Evolutionary conservation across 64 coral and sea anemone species (phyloP), one percentile per base, ranked within the genome.

Genomic region (Acropora yongei): DNA sequence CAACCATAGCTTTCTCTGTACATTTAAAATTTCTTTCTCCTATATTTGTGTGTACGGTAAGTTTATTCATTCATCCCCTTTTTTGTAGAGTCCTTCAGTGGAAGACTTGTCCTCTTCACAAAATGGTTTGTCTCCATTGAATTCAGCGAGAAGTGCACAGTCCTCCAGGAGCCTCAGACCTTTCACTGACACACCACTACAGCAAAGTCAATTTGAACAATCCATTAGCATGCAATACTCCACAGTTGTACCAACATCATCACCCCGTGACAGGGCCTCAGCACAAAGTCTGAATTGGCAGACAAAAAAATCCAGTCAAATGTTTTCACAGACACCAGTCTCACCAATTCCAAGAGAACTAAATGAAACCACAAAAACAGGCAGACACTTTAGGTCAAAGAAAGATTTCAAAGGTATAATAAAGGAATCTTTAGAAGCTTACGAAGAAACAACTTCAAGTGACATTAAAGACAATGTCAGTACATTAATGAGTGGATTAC

Each of bases 1-100:
- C 30, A 30, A 30, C 30, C 30, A 30, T 30, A 30, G 30, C 30
- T 30, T 30, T 30, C 30, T 30, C 30, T 30, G 30, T 30, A 30
- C 30, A 30, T 30, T 30, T 30, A 30, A 30, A 30, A 30, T 30
- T 30, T 30, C 30, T 30, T 30, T 30, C 30, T 30, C 30, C 30
- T 0, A 30, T 30, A 30, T 30, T 30, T 30, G 30, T 55, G 51
- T 5, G 51, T 55, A 55, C 10, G 16, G 16, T 12, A 1, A 3
- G 11, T 11, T 10, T 10, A 16, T 63, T 63, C 16, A 12, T 63
- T 63, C 6, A 5, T 10, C 2, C 51, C 5, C 46, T 85, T 17
- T 2, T 2, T 85, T 85, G 16, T 9, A 85, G 82, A 85, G 61
- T 41, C 82, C 82, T 2, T 85, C 82, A 12, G 6, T 85, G 82